Base-by-base conservation (phyloP, 2,797 vertebrate genomes). In the Pterois miles region DNA sequence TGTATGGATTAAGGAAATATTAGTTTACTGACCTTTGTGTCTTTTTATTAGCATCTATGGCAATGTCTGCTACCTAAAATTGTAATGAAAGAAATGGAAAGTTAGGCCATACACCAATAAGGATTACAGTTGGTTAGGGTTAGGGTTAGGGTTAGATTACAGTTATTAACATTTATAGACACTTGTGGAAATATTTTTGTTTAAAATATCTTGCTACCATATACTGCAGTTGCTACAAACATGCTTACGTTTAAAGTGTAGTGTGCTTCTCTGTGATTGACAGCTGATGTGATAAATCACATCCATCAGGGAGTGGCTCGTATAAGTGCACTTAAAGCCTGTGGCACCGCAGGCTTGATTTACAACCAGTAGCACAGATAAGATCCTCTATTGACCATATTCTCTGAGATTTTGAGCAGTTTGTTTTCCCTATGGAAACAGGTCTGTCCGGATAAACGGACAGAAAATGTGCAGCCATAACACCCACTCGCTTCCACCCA, bases 401-500 rank as follows among this genome's bases (percentile, higher is more conserved):
- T 76, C 31, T 65, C 25, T 71, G 7, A 31, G 57, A 62, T 53
- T 43, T 57, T 6, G 46, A 65, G 46, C 48, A 2, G 2, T 66
- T 63, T 50, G 65, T 33, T 70, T 79, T 27, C 69, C 58, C 18
- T 36, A 14, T 62, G 57, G 69, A 82, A 74, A 66, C 18, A 20
- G 53, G 79, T 76, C 60, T 67, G 34, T 22, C 18, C 14, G 9
- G 29, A 71, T 69, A 76, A 70, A 53, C 4, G 2, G 48, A 33
- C 27, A 76, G 58, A 43, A 69, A 78, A 73, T 81, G 40, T 65
- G 70, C 53, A 58, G 71, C 68, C 52, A 64, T 43, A 8, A 72
- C 71, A 20, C 71, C 54, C 70, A 31, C 56, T 68, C 40, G 62
- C 12, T 64, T 29, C 27, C 64, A 65, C 88, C 81, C 78, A 76